Conservation (phyloP, 1,140 invertebrate genomes). For the Trigoniulus corallinus region DNA sequence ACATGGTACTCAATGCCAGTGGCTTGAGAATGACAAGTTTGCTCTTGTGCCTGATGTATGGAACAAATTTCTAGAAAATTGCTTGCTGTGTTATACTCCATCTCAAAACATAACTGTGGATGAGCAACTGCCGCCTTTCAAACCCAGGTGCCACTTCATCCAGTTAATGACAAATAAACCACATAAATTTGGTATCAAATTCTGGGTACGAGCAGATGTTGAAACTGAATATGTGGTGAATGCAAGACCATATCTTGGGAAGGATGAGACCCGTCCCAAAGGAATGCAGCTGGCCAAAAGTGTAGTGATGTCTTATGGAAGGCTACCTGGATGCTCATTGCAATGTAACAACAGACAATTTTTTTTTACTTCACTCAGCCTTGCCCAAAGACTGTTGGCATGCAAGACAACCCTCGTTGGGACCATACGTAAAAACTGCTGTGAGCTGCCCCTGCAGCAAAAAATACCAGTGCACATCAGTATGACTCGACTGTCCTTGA, state of each 20-base stretch:
- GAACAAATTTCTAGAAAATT: constrained; percentile 12
- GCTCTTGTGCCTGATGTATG: constrained; percentile 9
- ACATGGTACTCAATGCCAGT: neutral
- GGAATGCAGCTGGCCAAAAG: neutral
- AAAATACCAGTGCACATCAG: neutral
- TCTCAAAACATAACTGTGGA: constrained; percentile 7
- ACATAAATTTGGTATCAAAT: constrained; percentile 14
- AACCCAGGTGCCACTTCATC: constrained; percentile 8
- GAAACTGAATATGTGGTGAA: constrained; percentile 10
- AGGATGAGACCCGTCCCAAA: constrained; percentile 4
- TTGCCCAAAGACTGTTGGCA: constrained; percentile 4
- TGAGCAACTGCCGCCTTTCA: constrained; percentile 11
- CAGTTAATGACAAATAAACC: constrained; percentile 12
- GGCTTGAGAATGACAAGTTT: constrained; percentile 8
- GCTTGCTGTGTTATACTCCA: constrained; percentile 8
- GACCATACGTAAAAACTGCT: constrained; percentile 4
- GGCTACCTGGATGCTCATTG: neutral
- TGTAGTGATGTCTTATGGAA: constrained; percentile 8
- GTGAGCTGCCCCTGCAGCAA: constrained; percentile 8
- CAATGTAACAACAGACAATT: constrained; percentile 10
- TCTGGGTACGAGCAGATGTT: constrained; percentile 8
- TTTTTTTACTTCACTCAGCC: constrained; percentile 6
- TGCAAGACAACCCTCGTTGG: constrained; percentile 7
- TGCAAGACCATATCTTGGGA: constrained; percentile 9
- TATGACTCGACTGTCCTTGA: neutral